Conservation (phyloP, 2,797 vertebrate species). For the Taeniopygia guttata region DNA sequence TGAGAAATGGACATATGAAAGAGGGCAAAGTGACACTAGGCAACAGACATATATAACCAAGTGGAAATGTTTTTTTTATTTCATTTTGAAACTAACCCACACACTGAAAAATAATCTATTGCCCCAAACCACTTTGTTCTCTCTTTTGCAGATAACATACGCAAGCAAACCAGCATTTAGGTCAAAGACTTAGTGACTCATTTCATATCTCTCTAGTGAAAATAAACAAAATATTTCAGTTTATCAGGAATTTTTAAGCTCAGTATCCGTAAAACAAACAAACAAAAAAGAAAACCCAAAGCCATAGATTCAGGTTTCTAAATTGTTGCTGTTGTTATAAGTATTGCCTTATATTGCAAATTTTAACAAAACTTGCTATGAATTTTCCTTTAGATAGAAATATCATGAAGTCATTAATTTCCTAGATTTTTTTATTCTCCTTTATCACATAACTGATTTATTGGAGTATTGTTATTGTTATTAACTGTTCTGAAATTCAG, state of each 20-base stretch:
- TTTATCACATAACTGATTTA: not conserved
- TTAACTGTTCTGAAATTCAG: not conserved
- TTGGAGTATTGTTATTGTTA: not conserved
- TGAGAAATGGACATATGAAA: not conserved
- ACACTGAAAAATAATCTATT: not conserved
- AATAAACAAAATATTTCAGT: not conserved
- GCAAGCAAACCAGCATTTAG: not conserved
- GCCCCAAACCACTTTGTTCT: not conserved
- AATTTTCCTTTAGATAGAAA: not conserved
- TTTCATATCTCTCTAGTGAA: not conserved
- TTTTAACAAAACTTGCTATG: not conserved
- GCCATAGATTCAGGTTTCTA: not conserved
- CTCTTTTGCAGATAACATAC: not conserved
- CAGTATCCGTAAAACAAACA: not conserved
- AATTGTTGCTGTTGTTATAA: not conserved
- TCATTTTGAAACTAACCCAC: not conserved
- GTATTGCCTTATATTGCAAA: not conserved
- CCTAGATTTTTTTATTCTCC: not conserved
- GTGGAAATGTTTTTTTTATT: not conserved
- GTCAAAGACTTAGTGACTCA: not conserved
- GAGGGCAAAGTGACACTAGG: not conserved
- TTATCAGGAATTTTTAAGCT: not conserved
- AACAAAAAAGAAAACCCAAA: not conserved
- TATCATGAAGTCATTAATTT: not conserved
- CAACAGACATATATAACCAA: accelerated